Evolutionary conservation across 1,140 invertebrate genomes (phyloP), one percentile per base, ranked within the genome.

Genomic region (Solen grandis): DNA sequence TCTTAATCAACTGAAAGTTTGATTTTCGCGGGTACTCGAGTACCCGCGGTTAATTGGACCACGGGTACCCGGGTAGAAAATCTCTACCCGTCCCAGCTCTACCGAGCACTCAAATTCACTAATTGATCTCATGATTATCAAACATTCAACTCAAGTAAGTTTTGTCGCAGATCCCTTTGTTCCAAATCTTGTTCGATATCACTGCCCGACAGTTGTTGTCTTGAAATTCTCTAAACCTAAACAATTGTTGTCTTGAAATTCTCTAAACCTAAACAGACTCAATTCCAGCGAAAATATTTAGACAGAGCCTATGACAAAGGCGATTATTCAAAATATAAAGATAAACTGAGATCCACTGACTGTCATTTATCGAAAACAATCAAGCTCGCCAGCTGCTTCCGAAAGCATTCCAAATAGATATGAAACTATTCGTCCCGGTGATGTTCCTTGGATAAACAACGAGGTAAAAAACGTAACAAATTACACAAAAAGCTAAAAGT

Each of bases 371-470:
- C 4, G 5, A n/a, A 41, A 36, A 1, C n/a, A 69, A 22, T 31
- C 66, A 14, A 29, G 69, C 5, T 8, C 62, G 10, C 22, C 50
- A 50, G 29, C 36, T 41, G 76, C 76, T 25, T 5, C 1, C 0
- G 38, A 69, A 10, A 54, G 33, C 27, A 80, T 72, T 59, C 70
- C 79, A 27, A 74, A 74, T 31, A 74, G 74, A 68, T 8, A 50
- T 33, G 52, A 74, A 19, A 81, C 79, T 22, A 36, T 74, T 2
- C 0, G 79, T 31, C 62, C 50, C 13, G 27, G 16, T 0, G 69
- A 73, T n/a, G 25, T 52, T 31, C 63, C 62, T 5, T 81, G 79
- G 79, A 57, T 81, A 25, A 55, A 81, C 41, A 73, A 73, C 27
- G 31, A 38, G 8, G 25, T 75, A 59, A 10, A 54, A 54, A 81